phyloP scores from a whole-genome alignment of 2,888 invertebrate species.

The Mycalesis mineus region DNA sequence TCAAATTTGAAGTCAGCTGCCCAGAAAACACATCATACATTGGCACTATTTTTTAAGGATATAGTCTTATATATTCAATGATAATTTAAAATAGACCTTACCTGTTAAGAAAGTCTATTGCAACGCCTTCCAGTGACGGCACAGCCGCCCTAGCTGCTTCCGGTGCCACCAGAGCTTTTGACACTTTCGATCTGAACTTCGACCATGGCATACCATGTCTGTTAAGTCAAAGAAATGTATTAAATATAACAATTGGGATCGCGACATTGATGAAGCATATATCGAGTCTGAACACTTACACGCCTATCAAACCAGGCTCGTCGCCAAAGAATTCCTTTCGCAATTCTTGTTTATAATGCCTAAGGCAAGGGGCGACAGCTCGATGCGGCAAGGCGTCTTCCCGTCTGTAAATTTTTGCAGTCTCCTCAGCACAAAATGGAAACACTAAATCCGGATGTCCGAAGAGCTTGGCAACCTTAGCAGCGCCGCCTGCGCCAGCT shows the following conservation, averaged over 20 bases:
- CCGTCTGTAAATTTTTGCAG: conserved; percentile 82
- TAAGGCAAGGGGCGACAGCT: conserved; percentile 85
- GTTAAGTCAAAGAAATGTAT: conserved; percentile 18
- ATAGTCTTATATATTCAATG: no score
- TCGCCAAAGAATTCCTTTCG: conserved; percentile 84
- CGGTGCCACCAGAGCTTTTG: conserved; percentile 89
- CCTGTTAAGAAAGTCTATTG: conserved; percentile 86
- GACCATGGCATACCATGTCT: conserved; percentile 95
- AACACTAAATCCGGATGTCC: conserved; percentile 87
- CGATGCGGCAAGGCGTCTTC: conserved; percentile 84
- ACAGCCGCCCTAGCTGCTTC: conserved; percentile 87
- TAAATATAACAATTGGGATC: not conserved
- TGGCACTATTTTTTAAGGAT: no score
- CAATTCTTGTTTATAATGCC: conserved; percentile 83
- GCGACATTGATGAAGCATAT: not conserved
- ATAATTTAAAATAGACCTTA: conserved; percentile 41
- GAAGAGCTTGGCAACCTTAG: conserved; percentile 82
- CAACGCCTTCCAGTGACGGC: conserved; percentile 84
- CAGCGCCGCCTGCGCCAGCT: conserved; percentile 73
- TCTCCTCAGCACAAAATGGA: conserved; percentile 85
- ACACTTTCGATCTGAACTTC: conserved; percentile 88
- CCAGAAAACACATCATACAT: no score
- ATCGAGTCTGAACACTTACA: conserved; percentile 76
- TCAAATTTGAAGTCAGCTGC: no score
- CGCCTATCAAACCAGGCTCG: conserved; percentile 85